These are phyloP conservation scores for Nasonia giraulti DNA, from an alignment of 1,140 invertebrate species.

Conservation along the genomic window DNA sequence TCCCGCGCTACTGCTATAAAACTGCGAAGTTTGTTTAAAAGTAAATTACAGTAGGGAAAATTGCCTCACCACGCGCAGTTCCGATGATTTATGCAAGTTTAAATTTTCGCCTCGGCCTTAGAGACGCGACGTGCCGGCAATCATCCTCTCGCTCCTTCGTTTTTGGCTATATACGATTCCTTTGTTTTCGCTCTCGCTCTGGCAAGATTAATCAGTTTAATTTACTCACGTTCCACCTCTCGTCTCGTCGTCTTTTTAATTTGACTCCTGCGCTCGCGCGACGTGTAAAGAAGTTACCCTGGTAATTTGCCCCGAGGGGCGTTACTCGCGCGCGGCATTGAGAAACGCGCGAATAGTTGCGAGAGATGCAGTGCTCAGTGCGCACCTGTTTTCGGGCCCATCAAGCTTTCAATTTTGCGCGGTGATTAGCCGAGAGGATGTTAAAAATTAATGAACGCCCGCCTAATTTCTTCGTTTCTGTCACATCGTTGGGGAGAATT, in stretches of 20 bases:
- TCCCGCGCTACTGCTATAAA: not conserved
- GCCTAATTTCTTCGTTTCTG: not conserved
- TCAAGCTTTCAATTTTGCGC: slow-evolving; percentile 44
- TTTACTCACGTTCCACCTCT: slow-evolving; percentile 5
- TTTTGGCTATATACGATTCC: not conserved
- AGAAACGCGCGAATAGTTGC: slow-evolving; percentile 57
- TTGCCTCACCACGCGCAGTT: not conserved
- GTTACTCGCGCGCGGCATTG: slow-evolving; percentile 51
- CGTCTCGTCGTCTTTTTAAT: slow-evolving; percentile 14
- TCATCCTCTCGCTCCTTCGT: not conserved
- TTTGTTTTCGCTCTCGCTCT: not conserved
- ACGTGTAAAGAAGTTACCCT: slow-evolving; percentile 44
- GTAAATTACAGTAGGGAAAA: slow-evolving; percentile 3
- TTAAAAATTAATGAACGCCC: slow-evolving; percentile 38
- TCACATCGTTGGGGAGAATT: too few relatives aligned
- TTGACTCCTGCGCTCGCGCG: not conserved
- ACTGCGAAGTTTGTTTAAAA: not conserved
- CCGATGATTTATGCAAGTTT: not conserved
- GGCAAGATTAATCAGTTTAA: slow-evolving; percentile 20
- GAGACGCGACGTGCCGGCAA: not conserved
- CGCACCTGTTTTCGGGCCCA: slow-evolving; percentile 39
- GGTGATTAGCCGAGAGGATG: slow-evolving; percentile 30
- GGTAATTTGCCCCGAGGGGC: slow-evolving; percentile 60
- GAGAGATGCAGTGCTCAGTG: not conserved
- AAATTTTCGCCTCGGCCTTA: not conserved